phyloP scores from a whole-genome alignment of 2,888 invertebrate genomes.

The Napeogenes sylphis region DNA sequence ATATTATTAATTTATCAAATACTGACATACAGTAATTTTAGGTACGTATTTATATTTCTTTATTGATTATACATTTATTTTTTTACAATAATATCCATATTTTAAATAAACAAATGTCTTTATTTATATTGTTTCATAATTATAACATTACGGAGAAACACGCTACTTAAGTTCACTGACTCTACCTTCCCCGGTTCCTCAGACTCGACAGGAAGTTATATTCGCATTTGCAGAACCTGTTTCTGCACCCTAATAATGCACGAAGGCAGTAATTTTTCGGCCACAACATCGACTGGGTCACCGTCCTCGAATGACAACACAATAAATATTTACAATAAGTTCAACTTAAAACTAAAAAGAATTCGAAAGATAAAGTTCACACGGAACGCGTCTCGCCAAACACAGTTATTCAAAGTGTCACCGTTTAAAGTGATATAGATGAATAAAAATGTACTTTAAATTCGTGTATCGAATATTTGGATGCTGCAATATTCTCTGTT shows the following conservation, averaged over 20 bases:
- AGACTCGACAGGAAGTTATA: conserved; percentile 69
- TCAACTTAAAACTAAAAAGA: conserved; percentile 6
- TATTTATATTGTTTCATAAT: conserved; percentile 58
- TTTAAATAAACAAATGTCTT: not conserved
- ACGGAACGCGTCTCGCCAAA: conserved; percentile 16
- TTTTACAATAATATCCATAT: too few relatives aligned
- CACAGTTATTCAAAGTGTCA: conserved; percentile 27
- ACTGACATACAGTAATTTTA: too few relatives aligned
- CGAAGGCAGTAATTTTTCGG: conserved; percentile 37
- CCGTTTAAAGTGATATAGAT: conserved; percentile 13
- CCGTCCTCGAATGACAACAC: conserved; percentile 19
- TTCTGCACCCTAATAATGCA: conserved; percentile 65
- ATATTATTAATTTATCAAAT: too few relatives aligned
- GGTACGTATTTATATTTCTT: too few relatives aligned
- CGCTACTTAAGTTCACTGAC: conserved; percentile 74
- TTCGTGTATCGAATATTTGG: conserved; percentile 51
- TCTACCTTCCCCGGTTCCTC: conserved; percentile 57
- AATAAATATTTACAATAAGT: conserved; percentile 2
- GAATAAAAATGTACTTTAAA: conserved; percentile 16
- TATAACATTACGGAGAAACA: conserved; percentile 69
- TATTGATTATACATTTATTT: too few relatives aligned
- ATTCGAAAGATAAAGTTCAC: conserved; percentile 5
- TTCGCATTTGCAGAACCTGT: conserved; percentile 69
- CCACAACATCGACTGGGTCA: conserved; percentile 30
- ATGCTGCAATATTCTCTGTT: conserved; percentile 57